Evolutionary conservation across 2,888 invertebrate genomes (phyloP).

Genomic region (Cheilosia urbana): DNA sequence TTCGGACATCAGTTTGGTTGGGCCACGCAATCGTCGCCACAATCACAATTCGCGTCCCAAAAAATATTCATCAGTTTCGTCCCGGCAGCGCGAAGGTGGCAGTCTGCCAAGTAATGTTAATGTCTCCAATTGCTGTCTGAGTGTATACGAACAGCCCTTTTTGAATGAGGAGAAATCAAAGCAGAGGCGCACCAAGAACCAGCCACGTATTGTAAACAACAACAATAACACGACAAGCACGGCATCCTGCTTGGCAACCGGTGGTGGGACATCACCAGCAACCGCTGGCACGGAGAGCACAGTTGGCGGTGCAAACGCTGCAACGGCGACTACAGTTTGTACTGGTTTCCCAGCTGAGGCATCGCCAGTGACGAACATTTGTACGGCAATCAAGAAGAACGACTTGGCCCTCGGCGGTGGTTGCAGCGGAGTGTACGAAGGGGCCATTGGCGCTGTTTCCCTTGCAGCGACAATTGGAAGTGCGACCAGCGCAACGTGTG

Average conservation of each 20-base stretch:
- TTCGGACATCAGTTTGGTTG: constrained; percentile 81
- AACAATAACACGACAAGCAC: constrained; percentile 34
- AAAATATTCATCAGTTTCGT: constrained; percentile 82
- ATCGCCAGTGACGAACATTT: constrained; percentile 47
- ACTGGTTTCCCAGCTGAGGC: constrained; percentile 36
- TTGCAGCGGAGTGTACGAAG: constrained; percentile 59
- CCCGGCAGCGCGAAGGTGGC: constrained; percentile 87
- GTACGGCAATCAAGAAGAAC: constrained; percentile 44
- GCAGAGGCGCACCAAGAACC: constrained; percentile 75
- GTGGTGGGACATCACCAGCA: constrained; percentile 46
- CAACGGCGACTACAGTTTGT: constrained; percentile 2
- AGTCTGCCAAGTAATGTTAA: constrained; percentile 86
- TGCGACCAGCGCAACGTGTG: constrained; percentile 62
- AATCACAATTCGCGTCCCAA: constrained; percentile 83
- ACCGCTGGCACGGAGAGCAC: constrained; percentile 18
- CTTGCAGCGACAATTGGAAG: constrained; percentile 57
- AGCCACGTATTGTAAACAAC: constrained; percentile 61
- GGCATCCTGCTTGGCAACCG: constrained; percentile 44
- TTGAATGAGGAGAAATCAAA: constrained; percentile 76
- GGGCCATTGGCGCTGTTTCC: constrained; percentile 64
- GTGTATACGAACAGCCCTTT: constrained; percentile 77
- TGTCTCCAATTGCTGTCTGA: constrained; percentile 80
- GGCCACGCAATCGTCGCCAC: constrained; percentile 79
- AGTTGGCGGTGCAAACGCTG: neutral
- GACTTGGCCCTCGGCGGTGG: constrained; percentile 51